These are phyloP conservation scores for Enteromius trimaculatus DNA, from an alignment of 2,797 vertebrate genomes.

Conservation along the genomic window DNA sequence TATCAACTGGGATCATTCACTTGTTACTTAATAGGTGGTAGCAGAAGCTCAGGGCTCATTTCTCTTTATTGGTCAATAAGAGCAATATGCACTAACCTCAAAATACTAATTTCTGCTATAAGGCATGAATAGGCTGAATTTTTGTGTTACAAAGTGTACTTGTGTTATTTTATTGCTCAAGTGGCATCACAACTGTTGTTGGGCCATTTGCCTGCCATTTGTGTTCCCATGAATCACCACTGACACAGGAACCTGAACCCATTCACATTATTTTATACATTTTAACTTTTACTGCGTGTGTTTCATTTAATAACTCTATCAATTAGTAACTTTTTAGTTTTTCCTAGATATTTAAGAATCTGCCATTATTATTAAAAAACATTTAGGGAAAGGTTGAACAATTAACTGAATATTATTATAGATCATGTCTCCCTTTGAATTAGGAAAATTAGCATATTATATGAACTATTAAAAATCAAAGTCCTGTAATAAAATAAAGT, in stretches of 20 bases:
- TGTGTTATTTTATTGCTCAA: slow-evolving; percentile 2
- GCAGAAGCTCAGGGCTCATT: background rate
- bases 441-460: background rate
- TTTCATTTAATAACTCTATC: background rate
- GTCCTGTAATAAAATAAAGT: background rate
- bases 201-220: slow-evolving; percentile 32
- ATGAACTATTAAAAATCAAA: background rate
- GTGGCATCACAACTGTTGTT: slow-evolving; percentile 25
- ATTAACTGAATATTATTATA: background rate
- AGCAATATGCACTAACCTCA: background rate
- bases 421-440: background rate
- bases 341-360: background rate
- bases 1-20: background rate
- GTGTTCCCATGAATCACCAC: background rate
- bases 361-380: background rate
- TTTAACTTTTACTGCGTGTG: background rate
- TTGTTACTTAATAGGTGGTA: background rate
- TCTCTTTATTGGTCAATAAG: background rate
- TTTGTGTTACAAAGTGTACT: background rate
- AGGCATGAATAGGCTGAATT: background rate
- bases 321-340: background rate
- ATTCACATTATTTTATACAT: background rate
- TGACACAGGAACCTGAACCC: background rate
- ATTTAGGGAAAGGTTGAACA: background rate
- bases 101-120: background rate